Percentiles rank a stretch among this genome's conserved stretches.
Conservation (phyloP, 2,113 vertebrate species). For the Etheostoma cragini region DNA sequence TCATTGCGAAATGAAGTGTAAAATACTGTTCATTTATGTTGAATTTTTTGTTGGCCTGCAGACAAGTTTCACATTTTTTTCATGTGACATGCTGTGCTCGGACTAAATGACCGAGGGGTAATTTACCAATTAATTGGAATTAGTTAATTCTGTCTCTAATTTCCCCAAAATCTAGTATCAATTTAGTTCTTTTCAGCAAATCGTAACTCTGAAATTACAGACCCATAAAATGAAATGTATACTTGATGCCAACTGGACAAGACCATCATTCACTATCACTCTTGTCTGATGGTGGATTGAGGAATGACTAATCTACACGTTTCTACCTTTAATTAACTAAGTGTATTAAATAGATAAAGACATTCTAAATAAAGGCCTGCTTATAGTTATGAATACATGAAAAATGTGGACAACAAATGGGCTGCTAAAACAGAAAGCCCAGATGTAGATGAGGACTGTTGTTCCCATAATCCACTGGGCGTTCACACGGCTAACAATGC, state of each 20-base stretch:
- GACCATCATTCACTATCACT: not conserved
- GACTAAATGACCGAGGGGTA: not conserved
- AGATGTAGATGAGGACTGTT: constrained; percentile 16
- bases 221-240: not conserved
- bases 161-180: not conserved
- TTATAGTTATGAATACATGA: not conserved
- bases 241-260: not conserved
- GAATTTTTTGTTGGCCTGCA: too few species aligned
- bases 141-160: not conserved
- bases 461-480: constrained; percentile 24
- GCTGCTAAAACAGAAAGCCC: not conserved
- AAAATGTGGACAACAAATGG: not conserved
- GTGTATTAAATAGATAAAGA: not conserved
- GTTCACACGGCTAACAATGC: constrained; percentile 44
- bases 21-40: too few species aligned
- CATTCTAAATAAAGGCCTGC: not conserved
- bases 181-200: not conserved
- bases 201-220: too few species aligned
- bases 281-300: not conserved
- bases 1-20: too few species aligned
- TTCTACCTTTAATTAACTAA: not conserved
- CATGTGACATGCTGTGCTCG: not conserved
- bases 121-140: not conserved
- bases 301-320: not conserved
- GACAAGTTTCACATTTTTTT: not conserved